Base-by-base conservation (phyloP, 2,113 vertebrate species). In the Desmodus rotundus region DNA sequence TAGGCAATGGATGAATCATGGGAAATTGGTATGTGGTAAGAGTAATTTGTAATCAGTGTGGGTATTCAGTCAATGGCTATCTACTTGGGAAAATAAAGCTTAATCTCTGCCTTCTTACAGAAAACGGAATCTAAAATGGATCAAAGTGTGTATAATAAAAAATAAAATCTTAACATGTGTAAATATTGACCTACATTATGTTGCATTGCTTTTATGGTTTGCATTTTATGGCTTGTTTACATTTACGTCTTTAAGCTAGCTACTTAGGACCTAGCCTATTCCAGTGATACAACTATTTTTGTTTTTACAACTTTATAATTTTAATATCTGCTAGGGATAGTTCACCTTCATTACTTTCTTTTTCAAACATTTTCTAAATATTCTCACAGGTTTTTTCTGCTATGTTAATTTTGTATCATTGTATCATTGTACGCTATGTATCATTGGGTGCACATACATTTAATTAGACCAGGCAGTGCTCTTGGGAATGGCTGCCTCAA, bases 351-450 rank as follows among this genome's bases (percentile, higher is more conserved):
- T 84, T 61, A 87, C 4, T 63, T 89, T 76, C 5, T 70, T 76
- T 93, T 63, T 38, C 28, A 76, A 61, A 76, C 33, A 70, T 63
- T 76, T 61, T 67, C 43, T 63, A 58, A 82, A 86, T 68, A 76
- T 54, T 93, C 41, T 89, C 77, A 83, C 33, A 74, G 36, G 31
- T 52, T 85, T 89, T 86, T 67, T 76, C 24, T 82, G 68, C 15
- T 54, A 15, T 82, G 87, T 89, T 56, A 73, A 93, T 65, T 96
- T n/a, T n/a, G n/a, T n/a, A n/a, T n/a, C n/a, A n/a, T n/a, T n/a
- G n/a, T n/a, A n/a, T n/a, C n/a, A n/a, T n/a, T n/a, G n/a, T n/a
- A n/a, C n/a, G n/a, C n/a, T n/a, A n/a, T n/a, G 4, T 58, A 22
- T 22, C 61, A 24, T 2, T 16, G 14, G 2, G 17, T 41, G 1